Percentiles rank a stretch among this genome's conserved stretches.
Conservation (phyloP, 2,113 vertebrate genomes). For the Emydocephalus ijimae region DNA sequence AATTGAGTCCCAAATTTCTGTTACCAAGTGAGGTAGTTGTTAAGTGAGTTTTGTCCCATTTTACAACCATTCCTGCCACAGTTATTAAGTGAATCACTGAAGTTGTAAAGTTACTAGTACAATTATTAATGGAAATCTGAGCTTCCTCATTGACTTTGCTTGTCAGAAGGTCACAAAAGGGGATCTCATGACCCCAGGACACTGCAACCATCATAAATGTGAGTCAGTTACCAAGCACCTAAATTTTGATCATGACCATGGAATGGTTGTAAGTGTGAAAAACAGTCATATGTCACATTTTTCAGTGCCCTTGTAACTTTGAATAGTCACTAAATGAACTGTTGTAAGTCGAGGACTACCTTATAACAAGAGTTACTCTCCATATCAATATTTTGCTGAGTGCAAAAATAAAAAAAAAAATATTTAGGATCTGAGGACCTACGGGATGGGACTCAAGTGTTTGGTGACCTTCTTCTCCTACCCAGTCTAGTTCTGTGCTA, state of each 20-base stretch:
- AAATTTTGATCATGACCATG: neutral
- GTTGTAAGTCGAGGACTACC: neutral
- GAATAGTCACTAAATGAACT: neutral
- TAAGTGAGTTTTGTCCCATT: no score
- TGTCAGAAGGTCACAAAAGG: neutral
- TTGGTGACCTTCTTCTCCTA: neutral
- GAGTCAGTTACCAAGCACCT: neutral
- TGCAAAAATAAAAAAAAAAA: neutral
- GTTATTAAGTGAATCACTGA: no score
- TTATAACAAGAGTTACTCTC: neutral
- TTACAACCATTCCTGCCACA: no score
- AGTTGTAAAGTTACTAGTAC: no score
- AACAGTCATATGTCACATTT: neutral
- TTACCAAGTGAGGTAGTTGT: no score
- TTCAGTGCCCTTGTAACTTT: no score
- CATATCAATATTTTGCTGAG: neutral
- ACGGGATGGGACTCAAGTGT: neutral
- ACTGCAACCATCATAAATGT: neutral
- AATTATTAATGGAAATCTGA: neutral
- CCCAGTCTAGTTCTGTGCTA: neutral
- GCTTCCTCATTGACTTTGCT: no score
- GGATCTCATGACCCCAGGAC: no score
- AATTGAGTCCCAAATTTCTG: no score
- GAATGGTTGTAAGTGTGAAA: neutral
- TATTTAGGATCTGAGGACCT: neutral